phyloP scores from a whole-genome alignment of 2,888 invertebrate genomes.

The Aromia moschata region DNA sequence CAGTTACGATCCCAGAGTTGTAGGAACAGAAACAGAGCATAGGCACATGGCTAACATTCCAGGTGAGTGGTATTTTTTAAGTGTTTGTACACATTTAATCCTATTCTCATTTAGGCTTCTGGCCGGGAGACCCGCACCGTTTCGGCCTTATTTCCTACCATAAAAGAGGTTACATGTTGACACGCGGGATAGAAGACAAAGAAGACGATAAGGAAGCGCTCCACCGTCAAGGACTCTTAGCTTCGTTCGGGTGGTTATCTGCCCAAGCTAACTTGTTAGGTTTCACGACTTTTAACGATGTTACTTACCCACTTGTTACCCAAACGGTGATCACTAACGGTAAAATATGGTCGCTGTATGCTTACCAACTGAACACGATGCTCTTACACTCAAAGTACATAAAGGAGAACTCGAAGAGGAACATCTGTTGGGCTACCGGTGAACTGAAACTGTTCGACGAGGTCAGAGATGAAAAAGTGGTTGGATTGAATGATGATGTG shows the following conservation, averaged over 20 bases:
- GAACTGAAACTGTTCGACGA: conserved; percentile 78
- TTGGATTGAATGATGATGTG: conserved; percentile 84
- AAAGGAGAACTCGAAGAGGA: conserved; percentile 75
- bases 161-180: conserved; percentile 69
- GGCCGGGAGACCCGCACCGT: conserved; percentile 82
- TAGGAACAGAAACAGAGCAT: conserved; percentile 68
- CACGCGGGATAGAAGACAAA: conserved; percentile 65
- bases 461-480: conserved; percentile 75
- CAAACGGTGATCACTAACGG: conserved; percentile 93
- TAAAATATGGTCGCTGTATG: conserved; percentile 83
- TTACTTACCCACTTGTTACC: conserved; percentile 89
- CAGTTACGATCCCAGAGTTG: conserved; percentile 69
- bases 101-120: conserved; percentile 71
- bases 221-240: conserved; percentile 78
- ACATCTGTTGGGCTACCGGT: conserved; percentile 82
- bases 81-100: too few relatives aligned
- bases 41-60: conserved; percentile 79
- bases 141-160: conserved; percentile 83
- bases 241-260: conserved; percentile 82
- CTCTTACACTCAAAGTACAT: conserved; percentile 71
- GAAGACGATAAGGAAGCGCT: conserved; percentile 72
- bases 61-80: too few relatives aligned
- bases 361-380: conserved; percentile 92
- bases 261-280: conserved; percentile 86
- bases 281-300: conserved; percentile 88